phyloP scores from a whole-genome alignment of 1,140 invertebrate genomes.

The Sesamia nonagrioides region DNA sequence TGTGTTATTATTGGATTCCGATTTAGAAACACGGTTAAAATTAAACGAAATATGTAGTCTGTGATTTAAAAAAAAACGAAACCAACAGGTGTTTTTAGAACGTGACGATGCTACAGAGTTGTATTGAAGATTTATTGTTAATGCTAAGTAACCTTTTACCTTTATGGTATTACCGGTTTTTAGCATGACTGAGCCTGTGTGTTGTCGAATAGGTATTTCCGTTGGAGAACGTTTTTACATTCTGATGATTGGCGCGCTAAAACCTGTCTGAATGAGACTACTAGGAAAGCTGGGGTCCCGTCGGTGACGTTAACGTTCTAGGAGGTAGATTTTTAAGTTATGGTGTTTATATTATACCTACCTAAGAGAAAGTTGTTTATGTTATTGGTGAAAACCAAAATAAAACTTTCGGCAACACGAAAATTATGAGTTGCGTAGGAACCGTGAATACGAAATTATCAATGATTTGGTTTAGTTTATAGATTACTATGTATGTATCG shows the following conservation, averaged over 20 bases:
- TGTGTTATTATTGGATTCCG: no score
- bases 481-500: background rate
- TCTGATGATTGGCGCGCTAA: constrained; percentile 56
- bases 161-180: constrained; percentile 67
- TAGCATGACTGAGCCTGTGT: constrained; percentile 53
- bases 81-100: constrained; percentile 36
- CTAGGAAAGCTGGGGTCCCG: constrained; percentile 51
- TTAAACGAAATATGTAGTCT: no score
- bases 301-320: constrained; percentile 54
- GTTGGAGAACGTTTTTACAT: constrained; percentile 61
- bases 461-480: background rate
- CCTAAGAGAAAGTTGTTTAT: constrained; percentile 22
- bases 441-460: background rate
- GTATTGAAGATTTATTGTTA: constrained; percentile 60
- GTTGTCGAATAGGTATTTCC: constrained; percentile 67
- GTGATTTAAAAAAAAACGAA: background rate
- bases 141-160: constrained; percentile 69
- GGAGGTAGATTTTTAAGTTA: background rate
- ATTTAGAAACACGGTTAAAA: no score
- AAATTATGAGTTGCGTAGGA: background rate
- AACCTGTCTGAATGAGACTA: constrained; percentile 62
- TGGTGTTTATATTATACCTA: background rate
- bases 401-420: no score
- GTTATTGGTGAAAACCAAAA: background rate
- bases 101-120: constrained; percentile 11